Evolutionary conservation across 2,888 invertebrate species (phyloP), one percentile per base, ranked within the genome.

Genomic region (Latrodectus elegans): DNA sequence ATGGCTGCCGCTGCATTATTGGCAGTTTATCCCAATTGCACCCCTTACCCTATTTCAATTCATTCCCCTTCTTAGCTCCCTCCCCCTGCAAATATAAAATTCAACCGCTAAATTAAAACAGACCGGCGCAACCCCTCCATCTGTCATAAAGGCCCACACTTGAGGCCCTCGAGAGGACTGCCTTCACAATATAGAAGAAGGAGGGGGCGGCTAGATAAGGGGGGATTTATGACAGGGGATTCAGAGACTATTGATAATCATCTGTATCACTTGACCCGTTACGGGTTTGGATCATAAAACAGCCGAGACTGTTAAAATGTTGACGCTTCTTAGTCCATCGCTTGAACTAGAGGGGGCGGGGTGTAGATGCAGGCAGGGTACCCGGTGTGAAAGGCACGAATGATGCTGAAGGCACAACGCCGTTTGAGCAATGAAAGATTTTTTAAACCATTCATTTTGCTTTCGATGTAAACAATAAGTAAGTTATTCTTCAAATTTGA

Each of bases 211-310:
- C 67, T 8, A 15, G 55, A 51, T 49, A 9, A 51, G 74, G 64
- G 78, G 75, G 67, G 65, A 64, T 65, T 74, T 81, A 81, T 73
- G 72, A 67, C 17, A 51, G 22, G 78, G 73, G 38, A 38, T 38
- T 38, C 55, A n/a, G 60, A n/a, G 55, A 15, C 15, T 60, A 78
- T 78, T 73, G 80, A 86, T 86, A 80, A 86, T 86, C 75, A 86
- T 86, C 85, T 86, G 85, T 86, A 86, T 86, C 85, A 80, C 85
- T 86, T 86, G 85, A 86, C 85, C 85, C 75, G 75, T 76, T 81
- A 74, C 73, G 81, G 67, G n/a, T 26, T 8, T 15, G 55, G 78
- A 49, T 86, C 85, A 75, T 86, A 86, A 85, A 86, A 86, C 51
- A 65, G 80, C 74, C 65, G 67, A 15, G 75, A 52, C 64, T 75